Evolutionary conservation across 2,113 vertebrate species (phyloP), one percentile per base, ranked within the genome.

Genomic region (Piprites chloris): DNA sequence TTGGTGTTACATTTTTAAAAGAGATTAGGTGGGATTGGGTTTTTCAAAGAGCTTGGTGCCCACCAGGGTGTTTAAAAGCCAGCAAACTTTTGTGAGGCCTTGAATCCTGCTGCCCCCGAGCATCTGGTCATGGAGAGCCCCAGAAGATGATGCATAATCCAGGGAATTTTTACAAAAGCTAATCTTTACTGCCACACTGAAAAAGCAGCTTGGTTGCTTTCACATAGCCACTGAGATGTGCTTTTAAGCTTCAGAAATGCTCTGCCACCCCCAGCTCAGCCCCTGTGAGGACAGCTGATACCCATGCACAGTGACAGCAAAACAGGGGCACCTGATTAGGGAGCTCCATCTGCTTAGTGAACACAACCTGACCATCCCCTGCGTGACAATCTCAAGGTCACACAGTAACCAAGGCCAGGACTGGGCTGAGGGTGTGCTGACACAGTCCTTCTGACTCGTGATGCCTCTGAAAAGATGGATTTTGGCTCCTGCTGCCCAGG

Each of bases 21-120:
- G 49, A 72, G 72, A 88, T 93, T 91, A 90, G 83, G 32, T 56
- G 30, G 68, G 65, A 93, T 90, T 33, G 81, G 67, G 28, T 76
- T 94, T 95, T 87, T 78, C 79, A 78, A 90, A 93, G 85, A 84
- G 44, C 53, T 56, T 35, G 24, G 72, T 81, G 65, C 67, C 52
- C 89, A 79, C 30, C 24, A 28, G 63, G 59, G 39, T 84, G 74
- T 90, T 94, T 19, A 84, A 93, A 95, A 78, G 44, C 37, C 82
- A 71, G 61, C 10, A 86, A 52, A 74, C 21, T 88, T 87, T 68
- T 68, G 53, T 35, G 42, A 85, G 56, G 53, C 18, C 37, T 87
- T 11, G 30, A 73, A 28, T 71, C 68, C 59, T 52, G n/a, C 75
- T 78, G 75, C 85, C 65, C 59, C 42, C n/a, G 66, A 87, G 79